These are phyloP conservation scores for Drosophila serrata DNA, from an alignment of 1,140 invertebrate genomes.

Conservation along the genomic window DNA sequence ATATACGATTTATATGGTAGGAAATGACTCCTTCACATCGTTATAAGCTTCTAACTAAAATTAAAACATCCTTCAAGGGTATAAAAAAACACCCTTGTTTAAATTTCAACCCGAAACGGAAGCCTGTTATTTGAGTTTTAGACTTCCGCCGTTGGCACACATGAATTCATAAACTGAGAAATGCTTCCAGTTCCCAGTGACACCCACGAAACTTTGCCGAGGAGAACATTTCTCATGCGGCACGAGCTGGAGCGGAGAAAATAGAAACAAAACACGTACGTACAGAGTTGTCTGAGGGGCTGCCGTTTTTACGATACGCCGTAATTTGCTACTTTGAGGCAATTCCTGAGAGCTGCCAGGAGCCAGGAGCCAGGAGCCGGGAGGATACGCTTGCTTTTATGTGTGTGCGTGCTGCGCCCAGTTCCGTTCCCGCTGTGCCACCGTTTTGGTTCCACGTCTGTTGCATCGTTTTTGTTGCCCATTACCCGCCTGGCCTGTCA, in stretches of 20 bases:
- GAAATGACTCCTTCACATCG: too few relatives aligned
- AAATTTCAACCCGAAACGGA: neutral
- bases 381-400: slow-evolving; percentile 52
- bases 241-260: slow-evolving; percentile 11
- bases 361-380: slow-evolving; percentile 10
- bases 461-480: slow-evolving; percentile 73
- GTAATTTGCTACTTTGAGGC: slow-evolving; percentile 77
- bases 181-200: slow-evolving; percentile 9
- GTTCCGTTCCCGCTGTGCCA: neutral
- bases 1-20: too few relatives aligned
- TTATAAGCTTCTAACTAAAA: too few relatives aligned
- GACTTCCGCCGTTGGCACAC: slow-evolving; percentile 1
- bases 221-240: slow-evolving; percentile 41
- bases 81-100: neutral
- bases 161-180: slow-evolving; percentile 1
- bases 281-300: slow-evolving; percentile 7
- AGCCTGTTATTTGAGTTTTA: slow-evolving; percentile 21
- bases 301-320: slow-evolving; percentile 65
- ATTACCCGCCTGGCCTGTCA: slow-evolving; percentile 71
- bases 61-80: neutral
- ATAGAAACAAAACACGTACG: slow-evolving; percentile 63
- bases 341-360: slow-evolving; percentile 43
- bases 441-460: slow-evolving; percentile 21
- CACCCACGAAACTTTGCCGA: slow-evolving; percentile 30
- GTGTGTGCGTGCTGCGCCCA: slow-evolving; percentile 57